Evolutionary conservation across 1,140 invertebrate species (phyloP), one percentile per base, ranked within the genome.

Genomic region (Lasaia peninsularis): DNA sequence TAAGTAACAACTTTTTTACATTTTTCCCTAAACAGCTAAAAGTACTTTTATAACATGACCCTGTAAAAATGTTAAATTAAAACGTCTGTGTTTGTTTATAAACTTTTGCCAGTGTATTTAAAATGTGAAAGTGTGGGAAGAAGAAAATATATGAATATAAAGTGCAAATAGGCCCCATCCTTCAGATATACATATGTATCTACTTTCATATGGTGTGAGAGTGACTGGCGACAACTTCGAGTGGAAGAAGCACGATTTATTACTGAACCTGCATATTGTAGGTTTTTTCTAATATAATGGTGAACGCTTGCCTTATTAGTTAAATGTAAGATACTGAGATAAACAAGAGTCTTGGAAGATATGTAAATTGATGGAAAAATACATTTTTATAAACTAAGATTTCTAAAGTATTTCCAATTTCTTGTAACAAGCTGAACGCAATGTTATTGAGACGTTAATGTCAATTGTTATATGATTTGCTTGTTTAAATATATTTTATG

Each of bases 221-320:
- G 75, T 78, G 80, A 75, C 64, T 74, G 61, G 66, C 72, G 63
- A 70, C 69, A 69, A 72, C 69, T 71, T 69, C 65, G 73, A 81
- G 71, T 83, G 70, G 71, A 72, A 67, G 75, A 60, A 77, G 71
- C 74, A 78, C 74, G 67, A 70, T 70, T 75, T 79, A 67, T 75
- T 73, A 71, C 64, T 70, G 56, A 82, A 74, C 79, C 81, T 87
- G 78, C 80, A 87, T 84, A 87, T 85, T 85, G 80, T 82, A 85
- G 80, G 80, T 66, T 66, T 56, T 32, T 33, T 62, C 60, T 65
- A 52, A 52, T 60, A 35, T 65, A 66, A 66, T 62, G 49, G 59
- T 62, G 62, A 60, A 66, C 18, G 64, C 64, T 62, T 66, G 64
- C 64, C 64, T 66, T 66, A 66, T 62, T 66, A 66, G 62, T 59